Evolutionary conservation across 2,113 vertebrate genomes (phyloP).

Genomic region (zebrafish (Danio rerio)): DNA sequence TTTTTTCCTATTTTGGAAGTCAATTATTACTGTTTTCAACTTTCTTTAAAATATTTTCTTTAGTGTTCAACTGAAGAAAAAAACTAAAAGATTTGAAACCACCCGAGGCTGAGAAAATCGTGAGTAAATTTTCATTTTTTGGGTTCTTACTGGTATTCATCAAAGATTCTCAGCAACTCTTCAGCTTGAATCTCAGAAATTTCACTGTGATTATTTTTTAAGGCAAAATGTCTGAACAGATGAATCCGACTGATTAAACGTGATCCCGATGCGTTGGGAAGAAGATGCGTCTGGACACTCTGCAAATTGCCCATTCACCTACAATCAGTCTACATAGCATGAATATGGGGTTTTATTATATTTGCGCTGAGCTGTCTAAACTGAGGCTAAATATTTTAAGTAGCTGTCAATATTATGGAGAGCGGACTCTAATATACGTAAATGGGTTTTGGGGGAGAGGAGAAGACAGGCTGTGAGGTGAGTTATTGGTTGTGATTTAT

Average conservation of each 20-base stretch:
- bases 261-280: background rate
- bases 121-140: no score
- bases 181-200: background rate
- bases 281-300: constrained; percentile 31
- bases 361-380: constrained; percentile 52
- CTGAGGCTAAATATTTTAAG: constrained; percentile 60
- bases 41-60: no score
- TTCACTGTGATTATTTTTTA: background rate
- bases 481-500: constrained; percentile 70
- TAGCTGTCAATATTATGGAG: constrained; percentile 50
- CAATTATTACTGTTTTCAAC: no score
- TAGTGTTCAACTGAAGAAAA: no score
- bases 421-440: constrained; percentile 61
- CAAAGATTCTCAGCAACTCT: background rate
- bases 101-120: no score
- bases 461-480: constrained; percentile 65
- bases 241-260: constrained; percentile 41
- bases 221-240: constrained; percentile 11
- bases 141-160: no score
- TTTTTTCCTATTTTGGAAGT: no score
- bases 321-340: constrained; percentile 43
- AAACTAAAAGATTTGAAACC: no score
- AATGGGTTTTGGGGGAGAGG: constrained; percentile 46
- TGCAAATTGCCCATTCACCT: constrained; percentile 41
- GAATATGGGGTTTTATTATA: constrained; percentile 46